Evolutionary conservation across 2,797 vertebrate genomes (phyloP), one percentile per base, ranked within the genome.

Genomic region (Gadopsis marmoratus): DNA sequence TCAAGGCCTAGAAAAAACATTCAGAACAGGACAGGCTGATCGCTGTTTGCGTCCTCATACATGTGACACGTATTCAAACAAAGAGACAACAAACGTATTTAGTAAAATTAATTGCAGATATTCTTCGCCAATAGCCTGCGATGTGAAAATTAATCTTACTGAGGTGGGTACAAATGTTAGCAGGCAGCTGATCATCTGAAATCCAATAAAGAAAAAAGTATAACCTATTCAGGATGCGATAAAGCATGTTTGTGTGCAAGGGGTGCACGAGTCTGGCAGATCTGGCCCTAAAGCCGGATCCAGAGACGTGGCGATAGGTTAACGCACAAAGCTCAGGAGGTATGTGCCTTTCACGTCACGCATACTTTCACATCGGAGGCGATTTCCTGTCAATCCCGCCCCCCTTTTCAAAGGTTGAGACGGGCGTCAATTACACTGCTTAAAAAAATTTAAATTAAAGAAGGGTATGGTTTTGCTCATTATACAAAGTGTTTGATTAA

Each of bases 161-260:
- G 14, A 62, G 41, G n/a, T 21, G 11, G 33, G 12, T n/a, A 17
- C 21, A 4, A 54, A 19, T 59, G 23, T 61, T 17, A 53, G 54
- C 10, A 33, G 11, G 45, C 63, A 56, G 54, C 14, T 43, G 4
- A 39, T 14, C 29, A 43, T 58, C 55, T 17, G 39, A 72, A 35
- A 41, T 60, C 35, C 56, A 67, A 48, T n/a, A 26, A 53, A 35
- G 12, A 39, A 45, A 63, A 70, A n/a, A n/a, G 14, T 4, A 3
- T 0, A 67, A 26, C 1, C 13, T 29, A 12, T 4, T 35, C 47
- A 79, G 53, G 78, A 71, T 61, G 58, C 67, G n/a, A 65, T 29
- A n/a, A 53, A 54, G 17, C 33, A 60, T 26, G 31, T 45, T 37
- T 55, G 53, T 43, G 56, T 77, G 73, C 41, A 56, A 17, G 54